Evolutionary conservation across 2,888 invertebrate genomes (phyloP), one percentile per base, ranked within the genome.

Genomic region (Hylaea fasciaria): DNA sequence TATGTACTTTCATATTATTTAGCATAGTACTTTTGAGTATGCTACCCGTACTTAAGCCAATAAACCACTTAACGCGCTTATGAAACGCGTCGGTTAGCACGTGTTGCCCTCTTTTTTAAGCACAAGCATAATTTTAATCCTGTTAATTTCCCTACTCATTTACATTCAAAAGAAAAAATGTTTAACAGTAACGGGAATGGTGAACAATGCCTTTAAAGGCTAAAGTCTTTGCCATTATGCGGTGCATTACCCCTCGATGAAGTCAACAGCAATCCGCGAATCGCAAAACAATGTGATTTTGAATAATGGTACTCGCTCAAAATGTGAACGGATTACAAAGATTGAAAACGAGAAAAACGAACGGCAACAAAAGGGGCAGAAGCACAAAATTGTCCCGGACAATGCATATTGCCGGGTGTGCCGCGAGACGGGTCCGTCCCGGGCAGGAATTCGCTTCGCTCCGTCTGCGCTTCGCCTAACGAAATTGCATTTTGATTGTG

Each of bases 401-500:
- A 82, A 82, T 84, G 85, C 84, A 83, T 82, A 85, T 80, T 82
- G 82, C 78, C 68, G 73, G 55, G 65, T 65, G 64, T 60, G 66
- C 68, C 71, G 72, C 75, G 70, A 62, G 63, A 54, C 62, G 61
- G 53, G 51, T 40, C 56, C 46, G 57, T 46, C 49, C 50, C 49
- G 46, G 50, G 57, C 62, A 47, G 64, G 65, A 64, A 64, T 67
- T 45, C 63, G 60, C 60, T 56, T 49, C 62, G 62, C 64, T 61
- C 46, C 62, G 39, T 57, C 64, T 63, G 52, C 64, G 65, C 68
- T 66, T 72, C 68, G 71, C 70, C 72, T 73, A 74, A 80, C 81
- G 66, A 86, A 87, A 89, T 89, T 85, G 85, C 86, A 87, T 85
- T 87, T 82, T 82, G 83, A 86, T 87, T 83, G 84, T 80, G 72